Evolutionary conservation across 2,113 vertebrate species (phyloP).

Genomic region (Chloropsis hardwickii): DNA sequence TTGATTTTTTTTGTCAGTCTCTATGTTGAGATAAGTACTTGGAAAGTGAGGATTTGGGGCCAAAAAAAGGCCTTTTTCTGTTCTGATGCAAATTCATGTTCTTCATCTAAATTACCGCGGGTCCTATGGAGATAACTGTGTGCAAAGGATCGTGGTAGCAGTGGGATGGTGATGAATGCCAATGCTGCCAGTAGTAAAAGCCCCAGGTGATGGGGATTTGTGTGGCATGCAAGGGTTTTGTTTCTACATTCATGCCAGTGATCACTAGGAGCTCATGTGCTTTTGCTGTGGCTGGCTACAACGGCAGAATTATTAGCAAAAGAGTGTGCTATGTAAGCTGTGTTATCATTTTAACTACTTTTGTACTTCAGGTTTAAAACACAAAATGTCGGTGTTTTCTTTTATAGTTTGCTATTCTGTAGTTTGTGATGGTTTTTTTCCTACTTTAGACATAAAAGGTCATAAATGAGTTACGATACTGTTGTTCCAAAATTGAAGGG

Average conservation of each 20-base stretch:
- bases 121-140: slow-evolving; percentile 10
- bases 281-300: background rate
- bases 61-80: background rate
- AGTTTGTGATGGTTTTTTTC: background rate
- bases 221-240: background rate
- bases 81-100: background rate
- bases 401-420: background rate
- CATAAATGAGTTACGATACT: background rate
- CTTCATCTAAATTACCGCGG: background rate
- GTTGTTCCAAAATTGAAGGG: background rate
- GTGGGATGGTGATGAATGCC: background rate
- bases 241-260: background rate
- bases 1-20: background rate
- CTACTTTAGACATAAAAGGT: background rate
- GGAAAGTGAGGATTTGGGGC: background rate
- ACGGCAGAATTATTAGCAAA: background rate
- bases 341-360: background rate
- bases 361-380: background rate
- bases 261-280: background rate
- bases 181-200: background rate
- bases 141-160: background rate
- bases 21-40: background rate
- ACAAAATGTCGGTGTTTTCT: background rate
- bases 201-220: background rate
- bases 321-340: background rate